Evolutionary conservation across 2,113 vertebrate genomes (phyloP).

Genomic region (Triplophysa tibetana): DNA sequence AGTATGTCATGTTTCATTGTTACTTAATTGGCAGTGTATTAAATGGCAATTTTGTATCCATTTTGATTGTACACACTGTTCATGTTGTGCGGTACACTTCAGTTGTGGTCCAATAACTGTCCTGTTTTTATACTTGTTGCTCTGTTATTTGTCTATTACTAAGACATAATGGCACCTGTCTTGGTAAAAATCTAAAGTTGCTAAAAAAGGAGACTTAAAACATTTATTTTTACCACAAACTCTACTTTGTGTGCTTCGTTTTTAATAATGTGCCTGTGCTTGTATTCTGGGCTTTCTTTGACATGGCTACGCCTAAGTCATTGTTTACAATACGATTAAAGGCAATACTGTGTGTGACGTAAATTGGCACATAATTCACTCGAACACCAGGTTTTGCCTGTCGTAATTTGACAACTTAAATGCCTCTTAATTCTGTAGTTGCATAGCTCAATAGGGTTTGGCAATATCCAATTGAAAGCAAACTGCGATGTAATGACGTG

Average conservation of each 20-base stretch:
- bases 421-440: no score
- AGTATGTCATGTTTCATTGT: constrained; percentile 64
- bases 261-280: no score
- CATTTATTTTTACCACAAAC: constrained; percentile 73
- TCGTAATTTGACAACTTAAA: no score
- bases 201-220: constrained; percentile 72
- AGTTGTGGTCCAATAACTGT: constrained; percentile 31
- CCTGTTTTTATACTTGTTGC: constrained; percentile 26
- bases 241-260: constrained; percentile 55
- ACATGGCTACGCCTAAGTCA: no score
- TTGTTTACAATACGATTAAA: no score
- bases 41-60: constrained; percentile 63
- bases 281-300: no score
- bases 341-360: no score
- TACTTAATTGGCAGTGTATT: constrained; percentile 70
- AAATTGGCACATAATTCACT: no score
- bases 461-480: no score
- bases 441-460: no score
- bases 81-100: constrained; percentile 35
- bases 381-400: no score
- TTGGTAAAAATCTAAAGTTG: constrained; percentile 69
- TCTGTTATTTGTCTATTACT: constrained; percentile 61
- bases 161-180: constrained; percentile 65
- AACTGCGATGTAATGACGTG: no score
- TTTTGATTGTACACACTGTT: constrained; percentile 57